A percentile compares a stretch with the other conserved stretches of the same genome.
Evolutionary conservation across 2,888 invertebrate genomes (phyloP).

Genomic region (Suillia variegata): DNA sequence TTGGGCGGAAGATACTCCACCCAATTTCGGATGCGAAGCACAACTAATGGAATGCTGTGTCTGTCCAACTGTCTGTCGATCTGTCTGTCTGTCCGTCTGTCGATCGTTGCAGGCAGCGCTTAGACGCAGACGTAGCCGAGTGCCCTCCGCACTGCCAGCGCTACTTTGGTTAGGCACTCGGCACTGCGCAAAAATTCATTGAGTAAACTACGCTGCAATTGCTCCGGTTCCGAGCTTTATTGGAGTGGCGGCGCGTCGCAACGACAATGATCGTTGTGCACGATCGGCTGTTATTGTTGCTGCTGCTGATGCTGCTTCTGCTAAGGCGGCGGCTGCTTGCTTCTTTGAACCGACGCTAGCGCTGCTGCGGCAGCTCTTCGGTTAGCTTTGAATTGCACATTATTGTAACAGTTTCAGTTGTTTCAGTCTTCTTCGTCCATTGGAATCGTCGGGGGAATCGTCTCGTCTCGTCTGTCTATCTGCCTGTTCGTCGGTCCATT

Average conservation of each 20-base stretch:
- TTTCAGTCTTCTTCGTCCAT: constrained; percentile 18
- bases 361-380: constrained; percentile 12
- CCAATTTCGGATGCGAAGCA: constrained; percentile 54
- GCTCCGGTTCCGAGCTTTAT: constrained; percentile 21
- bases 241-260: background rate
- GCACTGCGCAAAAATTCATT: constrained; percentile 39
- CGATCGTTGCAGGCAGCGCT: constrained; percentile 22
- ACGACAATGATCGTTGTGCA: background rate
- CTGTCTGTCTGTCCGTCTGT: too few species aligned
- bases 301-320: too few species aligned
- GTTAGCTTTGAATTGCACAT: constrained; percentile 12
- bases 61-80: too few species aligned
- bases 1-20: constrained; percentile 57
- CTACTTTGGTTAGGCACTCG: constrained; percentile 14
- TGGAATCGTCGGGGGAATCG: too few species aligned
- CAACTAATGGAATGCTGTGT: constrained; percentile 48
- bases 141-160: constrained; percentile 24
- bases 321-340: constrained; percentile 2
- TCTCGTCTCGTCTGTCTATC: constrained; percentile 25
- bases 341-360: constrained; percentile 18
- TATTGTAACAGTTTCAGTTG: constrained; percentile 31
- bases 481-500: constrained; percentile 6
- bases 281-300: background rate
- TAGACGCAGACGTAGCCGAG: constrained; percentile 12
- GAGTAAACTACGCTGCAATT: constrained; percentile 41